Base-by-base conservation (phyloP, 2,888 invertebrate species). In the Dynastes maya region DNA sequence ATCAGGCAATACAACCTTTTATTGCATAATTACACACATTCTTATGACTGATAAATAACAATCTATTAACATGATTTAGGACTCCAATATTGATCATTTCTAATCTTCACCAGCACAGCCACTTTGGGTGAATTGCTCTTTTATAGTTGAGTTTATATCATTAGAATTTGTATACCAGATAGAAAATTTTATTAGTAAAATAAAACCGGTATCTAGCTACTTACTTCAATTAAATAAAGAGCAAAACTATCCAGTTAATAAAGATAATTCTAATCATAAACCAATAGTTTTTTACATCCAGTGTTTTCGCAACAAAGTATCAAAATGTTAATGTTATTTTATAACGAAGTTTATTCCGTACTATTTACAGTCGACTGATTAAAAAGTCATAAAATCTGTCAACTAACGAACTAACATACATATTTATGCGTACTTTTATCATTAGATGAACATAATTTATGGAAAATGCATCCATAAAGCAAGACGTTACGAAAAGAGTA, bases 381-480 rank as follows among this genome's bases (percentile, higher is more conserved):
- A 67, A 67, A 67, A 67, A 49, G 16, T 27, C 67, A 49, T 67
- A 67, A 67, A 67, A 67, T 67, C 49, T 67, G 49, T 67, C 67
- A 45, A 49, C 45, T 45, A 37, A 37, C 32, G 32, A 37, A 37
- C 32, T 37, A 37, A 37, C 32, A 37, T 22, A 45, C 4, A 67
- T 67, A 67, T 49, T 67, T 67, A 49, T 16, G 27, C 9, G 49
- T 16, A 49, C 49, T 27, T 49, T 67, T 49, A 67, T 49, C 45
- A 67, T 45, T 45, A 58, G 55, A 45, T 55, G 22, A 8, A 45
- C 45, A 49, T 67, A 67, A 67, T 67, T 67, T 67, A 67, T 67
- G 49, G 67, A 29, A 40, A 32, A 22, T 45, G 16, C 8, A 11
- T 22, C 22, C 45, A 67, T 22, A 22, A 67, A 49, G 27, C 45